Conservation (phyloP, 2,888 invertebrate species). For the Perizoma flavofasciatum region DNA sequence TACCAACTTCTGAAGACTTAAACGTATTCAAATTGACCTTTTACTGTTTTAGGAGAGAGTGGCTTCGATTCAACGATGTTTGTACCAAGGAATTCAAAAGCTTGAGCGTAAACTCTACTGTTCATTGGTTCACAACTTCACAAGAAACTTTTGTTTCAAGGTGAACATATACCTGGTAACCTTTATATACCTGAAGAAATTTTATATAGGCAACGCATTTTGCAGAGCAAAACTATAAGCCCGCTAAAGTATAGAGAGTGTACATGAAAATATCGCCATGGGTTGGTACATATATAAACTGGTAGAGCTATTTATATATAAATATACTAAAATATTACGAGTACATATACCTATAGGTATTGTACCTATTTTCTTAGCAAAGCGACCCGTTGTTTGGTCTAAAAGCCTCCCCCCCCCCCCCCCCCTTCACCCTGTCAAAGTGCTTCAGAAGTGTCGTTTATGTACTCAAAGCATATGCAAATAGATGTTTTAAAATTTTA, state of each 20-base stretch:
- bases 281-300: too few species aligned
- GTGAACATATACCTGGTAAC: too few species aligned
- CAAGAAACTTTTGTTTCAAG: background rate
- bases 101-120: background rate
- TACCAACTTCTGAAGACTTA: conserved; percentile 61
- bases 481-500: conserved; percentile 83
- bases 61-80: conserved; percentile 9
- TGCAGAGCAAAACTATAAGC: too few species aligned
- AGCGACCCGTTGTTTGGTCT: conserved; percentile 35
- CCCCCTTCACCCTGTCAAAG: conserved; percentile 56
- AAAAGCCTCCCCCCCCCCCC: conserved; percentile 42
- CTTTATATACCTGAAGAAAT: too few species aligned
- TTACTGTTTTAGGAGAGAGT: conserved; percentile 43
- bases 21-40: conserved; percentile 76
- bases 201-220: too few species aligned
- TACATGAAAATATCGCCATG: too few species aligned
- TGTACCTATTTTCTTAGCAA: conserved; percentile 27
- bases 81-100: background rate
- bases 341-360: background rate
- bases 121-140: background rate
- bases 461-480: conserved; percentile 84
- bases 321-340: background rate
- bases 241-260: background rate
- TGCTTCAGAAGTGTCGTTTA: conserved; percentile 82
- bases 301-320: background rate